Percentiles rank a stretch among this genome's conserved stretches.
Evolutionary conservation across 1,140 invertebrate species (phyloP).

Genomic region (Drosophila virilis): DNA sequence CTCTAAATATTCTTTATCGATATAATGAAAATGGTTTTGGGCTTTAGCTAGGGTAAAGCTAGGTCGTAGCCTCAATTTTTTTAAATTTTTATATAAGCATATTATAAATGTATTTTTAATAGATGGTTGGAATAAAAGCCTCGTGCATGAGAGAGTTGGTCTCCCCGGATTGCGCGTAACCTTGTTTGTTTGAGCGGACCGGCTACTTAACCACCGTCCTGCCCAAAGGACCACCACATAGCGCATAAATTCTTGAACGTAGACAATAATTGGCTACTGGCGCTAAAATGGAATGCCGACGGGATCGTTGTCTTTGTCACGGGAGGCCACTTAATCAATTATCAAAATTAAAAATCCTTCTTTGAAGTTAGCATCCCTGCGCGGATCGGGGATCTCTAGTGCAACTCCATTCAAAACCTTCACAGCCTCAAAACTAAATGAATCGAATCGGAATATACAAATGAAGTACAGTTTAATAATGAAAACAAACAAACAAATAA

Average conservation of each 20-base stretch:
- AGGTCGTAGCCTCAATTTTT: too few species aligned
- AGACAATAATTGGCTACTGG: neutral
- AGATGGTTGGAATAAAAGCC: neutral
- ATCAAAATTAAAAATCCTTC: constrained; percentile 8
- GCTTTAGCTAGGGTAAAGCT: too few species aligned
- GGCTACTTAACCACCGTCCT: neutral
- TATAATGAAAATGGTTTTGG: too few species aligned
- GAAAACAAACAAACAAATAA: constrained; percentile 56
- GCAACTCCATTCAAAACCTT: neutral
- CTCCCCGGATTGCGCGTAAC: neutral
- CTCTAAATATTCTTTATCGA: too few species aligned
- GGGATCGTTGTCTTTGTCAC: constrained; percentile 18
- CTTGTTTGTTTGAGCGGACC: neutral
- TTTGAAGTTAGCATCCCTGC: constrained; percentile 27
- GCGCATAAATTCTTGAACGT: neutral
- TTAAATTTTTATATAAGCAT: neutral
- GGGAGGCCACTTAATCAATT: constrained; percentile 42
- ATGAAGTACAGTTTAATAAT: constrained; percentile 71
- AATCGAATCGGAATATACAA: constrained; percentile 58
- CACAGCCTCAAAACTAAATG: constrained; percentile 1
- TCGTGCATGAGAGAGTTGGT: neutral
- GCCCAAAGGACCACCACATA: neutral
- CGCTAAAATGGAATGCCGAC: neutral
- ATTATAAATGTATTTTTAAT: neutral
- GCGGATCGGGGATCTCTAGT: neutral